These are phyloP conservation scores for Sitta europaea DNA, from an alignment of 2,113 vertebrate genomes.

Conservation along the genomic window DNA sequence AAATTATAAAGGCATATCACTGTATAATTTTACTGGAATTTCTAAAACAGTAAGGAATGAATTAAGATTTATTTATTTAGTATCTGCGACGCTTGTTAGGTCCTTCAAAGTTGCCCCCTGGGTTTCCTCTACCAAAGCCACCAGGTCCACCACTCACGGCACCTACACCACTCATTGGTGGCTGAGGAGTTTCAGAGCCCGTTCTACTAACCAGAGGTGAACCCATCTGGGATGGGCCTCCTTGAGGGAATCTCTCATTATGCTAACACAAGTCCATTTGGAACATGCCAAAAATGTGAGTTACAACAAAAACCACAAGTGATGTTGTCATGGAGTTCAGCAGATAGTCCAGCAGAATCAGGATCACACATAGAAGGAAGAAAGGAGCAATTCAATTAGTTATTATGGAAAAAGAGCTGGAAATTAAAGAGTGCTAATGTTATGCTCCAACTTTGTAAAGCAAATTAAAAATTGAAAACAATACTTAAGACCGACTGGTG, in stretches of 20 bases:
- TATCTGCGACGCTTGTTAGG: slow-evolving; percentile 95
- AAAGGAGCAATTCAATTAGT: slow-evolving; percentile 90
- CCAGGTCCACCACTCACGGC: slow-evolving; percentile 82
- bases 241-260: slow-evolving; percentile 88
- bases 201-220: slow-evolving; percentile 82
- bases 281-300: slow-evolving; percentile 68
- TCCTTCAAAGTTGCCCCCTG: slow-evolving; percentile 89
- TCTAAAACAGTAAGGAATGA: slow-evolving; percentile 67
- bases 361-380: slow-evolving; percentile 85
- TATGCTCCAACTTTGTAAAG: slow-evolving; percentile 54
- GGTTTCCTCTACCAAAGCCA: slow-evolving; percentile 89
- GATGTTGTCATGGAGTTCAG: slow-evolving; percentile 81
- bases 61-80: slow-evolving; percentile 74
- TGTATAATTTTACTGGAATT: slow-evolving; percentile 60
- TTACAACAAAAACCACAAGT: slow-evolving; percentile 77
- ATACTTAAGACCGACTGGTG: neutral
- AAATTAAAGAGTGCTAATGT: slow-evolving; percentile 69
- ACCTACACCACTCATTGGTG: slow-evolving; percentile 79
- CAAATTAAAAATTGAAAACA: neutral
- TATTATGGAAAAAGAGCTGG: slow-evolving; percentile 69
- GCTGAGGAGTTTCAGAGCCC: slow-evolving; percentile 88
- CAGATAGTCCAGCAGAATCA: slow-evolving; percentile 82
- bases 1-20: slow-evolving; percentile 77
- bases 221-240: slow-evolving; percentile 83
- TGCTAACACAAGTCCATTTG: slow-evolving; percentile 85